phyloP scores from a whole-genome alignment of 2,113 vertebrate genomes.

The Cynoglossus semilaevis region DNA sequence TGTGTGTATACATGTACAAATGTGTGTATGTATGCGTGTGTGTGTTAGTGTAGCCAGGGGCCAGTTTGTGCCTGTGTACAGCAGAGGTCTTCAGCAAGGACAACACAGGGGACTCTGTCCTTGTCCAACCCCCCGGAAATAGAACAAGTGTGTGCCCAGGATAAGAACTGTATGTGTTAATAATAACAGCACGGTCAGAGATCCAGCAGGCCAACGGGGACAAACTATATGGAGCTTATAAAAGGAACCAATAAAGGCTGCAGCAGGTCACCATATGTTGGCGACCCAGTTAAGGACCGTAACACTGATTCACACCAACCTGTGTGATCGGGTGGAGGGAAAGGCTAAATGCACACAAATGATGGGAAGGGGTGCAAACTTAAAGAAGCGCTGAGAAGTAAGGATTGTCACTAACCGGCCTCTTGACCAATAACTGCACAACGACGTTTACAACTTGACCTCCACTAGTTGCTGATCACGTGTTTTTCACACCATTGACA shows the following conservation, averaged over 20 bases:
- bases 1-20: slow-evolving; percentile 18
- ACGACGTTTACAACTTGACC: no score
- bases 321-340: neutral
- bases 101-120: slow-evolving; percentile 69
- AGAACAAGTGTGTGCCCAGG: slow-evolving; percentile 45
- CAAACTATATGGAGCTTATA: slow-evolving; percentile 23
- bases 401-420: no score
- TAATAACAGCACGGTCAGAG: slow-evolving; percentile 58
- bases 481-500: no score
- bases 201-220: slow-evolving; percentile 44
- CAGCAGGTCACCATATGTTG: slow-evolving; percentile 44
- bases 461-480: no score
- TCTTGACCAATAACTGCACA: no score
- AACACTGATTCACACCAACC: slow-evolving; percentile 15
- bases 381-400: no score
- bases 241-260: slow-evolving; percentile 36
- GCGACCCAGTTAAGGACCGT: slow-evolving; percentile 20
- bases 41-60: slow-evolving; percentile 42
- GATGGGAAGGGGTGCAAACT: neutral
- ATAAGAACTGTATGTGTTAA: slow-evolving; percentile 45
- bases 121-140: slow-evolving; percentile 62
- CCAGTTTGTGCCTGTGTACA: slow-evolving; percentile 43
- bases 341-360: neutral
- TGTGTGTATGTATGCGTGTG: slow-evolving; percentile 18
- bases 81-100: slow-evolving; percentile 65